Base-by-base conservation (phyloP, 2,888 invertebrate genomes). In the Eurytoma californica region DNA sequence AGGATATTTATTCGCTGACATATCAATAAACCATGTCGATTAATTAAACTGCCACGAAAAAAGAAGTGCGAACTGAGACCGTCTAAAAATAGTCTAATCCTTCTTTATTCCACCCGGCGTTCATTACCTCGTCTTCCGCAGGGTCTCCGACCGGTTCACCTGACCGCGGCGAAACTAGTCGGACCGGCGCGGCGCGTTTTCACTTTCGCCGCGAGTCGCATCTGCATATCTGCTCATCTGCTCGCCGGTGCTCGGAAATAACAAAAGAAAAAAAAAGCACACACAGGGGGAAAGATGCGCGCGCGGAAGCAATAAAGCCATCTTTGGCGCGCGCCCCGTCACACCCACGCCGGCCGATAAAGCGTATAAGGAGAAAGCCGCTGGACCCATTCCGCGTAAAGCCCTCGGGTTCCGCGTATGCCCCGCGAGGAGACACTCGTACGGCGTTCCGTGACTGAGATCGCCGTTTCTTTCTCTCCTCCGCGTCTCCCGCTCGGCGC, bases 321-420 rank as follows among this genome's bases (percentile, higher is more conserved):
- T 84, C 84, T 84, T 84, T 83, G 83, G 85, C 80, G 79, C 20
- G 84, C 84, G 83, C 88, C 88, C 88, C 88, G 87, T 85, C 49
- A 88, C 47, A 39, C 24, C 24, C 14, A 66, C 24, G 14, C 20
- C 39, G 20, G 12, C 66, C 72, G 72, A 72, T 77, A 77, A 70
- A 77, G 30, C 51, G 72, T 72, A 63, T 61, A 78, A 69, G 68
- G 63, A 68, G 73, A 69, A 73, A 74, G 63, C 68, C 51, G 47
- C 58, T 68, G 20, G 79, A 72, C 67, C 66, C 55, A 75, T 80
- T 80, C 80, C 58, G 53, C 30, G 80, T 80, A 80, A 65, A 57
- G 14, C 70, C 47, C 66, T 47, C 28, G 58, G 67, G 61, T 67
- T 70, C 67, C n/a, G 16, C 55, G 72, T 72, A 77, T 47, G 53